Percentiles rank a stretch among this genome's conserved stretches.
Evolutionary conservation across 2,797 vertebrate genomes (phyloP).

Genomic region (Fringilla coelebs): DNA sequence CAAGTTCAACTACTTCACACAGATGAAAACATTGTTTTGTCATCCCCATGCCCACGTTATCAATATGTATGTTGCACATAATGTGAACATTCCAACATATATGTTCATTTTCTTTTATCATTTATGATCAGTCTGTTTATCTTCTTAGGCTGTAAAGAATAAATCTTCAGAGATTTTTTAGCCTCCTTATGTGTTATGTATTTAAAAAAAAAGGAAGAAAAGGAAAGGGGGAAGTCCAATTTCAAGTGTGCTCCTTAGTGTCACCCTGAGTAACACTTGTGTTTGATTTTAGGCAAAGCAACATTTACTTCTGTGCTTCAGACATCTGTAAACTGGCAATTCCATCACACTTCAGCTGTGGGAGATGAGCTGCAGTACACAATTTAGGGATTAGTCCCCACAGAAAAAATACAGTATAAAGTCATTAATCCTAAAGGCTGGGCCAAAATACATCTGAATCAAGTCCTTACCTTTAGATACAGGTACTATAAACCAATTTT

Average conservation of each 20-base stretch:
- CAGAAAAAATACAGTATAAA: background rate
- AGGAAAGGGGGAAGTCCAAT: accelerated
- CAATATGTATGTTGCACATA: background rate
- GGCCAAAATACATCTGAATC: background rate
- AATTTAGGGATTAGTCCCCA: background rate
- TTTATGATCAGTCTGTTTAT: background rate
- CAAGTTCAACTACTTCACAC: background rate
- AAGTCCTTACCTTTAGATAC: background rate
- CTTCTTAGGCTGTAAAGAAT: background rate
- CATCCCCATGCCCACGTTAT: background rate
- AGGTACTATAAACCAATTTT: background rate
- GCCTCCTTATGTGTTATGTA: background rate
- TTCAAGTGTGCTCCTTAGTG: background rate
- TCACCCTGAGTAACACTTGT: background rate
- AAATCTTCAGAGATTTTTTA: background rate
- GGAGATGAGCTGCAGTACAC: background rate
- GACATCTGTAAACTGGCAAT: background rate
- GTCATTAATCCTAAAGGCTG: background rate
- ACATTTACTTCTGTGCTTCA: background rate
- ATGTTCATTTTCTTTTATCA: background rate
- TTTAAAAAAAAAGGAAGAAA: accelerated
- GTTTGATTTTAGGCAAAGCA: background rate
- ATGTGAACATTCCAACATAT: background rate
- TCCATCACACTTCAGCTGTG: background rate
- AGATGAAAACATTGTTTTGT: background rate